Evolutionary conservation across 2,888 invertebrate species (phyloP), one percentile per base, ranked within the genome.

Genomic region (Lordiphosa fenestrarum): DNA sequence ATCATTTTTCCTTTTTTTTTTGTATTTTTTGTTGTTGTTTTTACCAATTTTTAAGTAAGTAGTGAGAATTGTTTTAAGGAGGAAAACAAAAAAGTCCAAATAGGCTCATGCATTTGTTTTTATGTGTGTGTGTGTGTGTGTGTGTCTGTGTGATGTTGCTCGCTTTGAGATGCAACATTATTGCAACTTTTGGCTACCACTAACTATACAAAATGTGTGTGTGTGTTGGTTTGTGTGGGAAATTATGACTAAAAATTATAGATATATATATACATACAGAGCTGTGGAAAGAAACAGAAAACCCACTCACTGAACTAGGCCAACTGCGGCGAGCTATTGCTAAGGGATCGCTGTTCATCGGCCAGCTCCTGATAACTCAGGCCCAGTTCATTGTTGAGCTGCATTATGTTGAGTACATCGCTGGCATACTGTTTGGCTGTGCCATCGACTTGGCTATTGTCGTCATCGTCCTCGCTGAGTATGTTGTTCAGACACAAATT

Each of bases 401-500:
- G 81, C 21, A 80, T 81, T 23, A 86, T 78, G 53, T 78, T 85
- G 19, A 86, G 71, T 6, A 86, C 73, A 37, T 86, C 83, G 54
- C 71, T 54, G 15, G 68, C 66, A 33, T 84, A 70, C 19, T 49
- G 67, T 21, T 47, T 44, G 39, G 38, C 40, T 33, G 19, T 38
- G 42, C 37, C 37, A 41, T 51, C 50, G 15, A 13, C 35, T 13
- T 10, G 4, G 13, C 50, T 50, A 19, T 55, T 58, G 4, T 72
- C 69, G 37, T 84, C 82, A 30, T 81, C 84, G 38, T 84, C 82
- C 35, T 86, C 88, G 53, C 70, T 87, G 13, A 87, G 74, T 42
- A 87, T 84, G 53, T 84, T 87, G 44, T 78, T 87, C 52, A 87
- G 70, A 55, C 87, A 87, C 67, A 87, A 73, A 55, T 87, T 88